Evolutionary conservation across 2,797 vertebrate species (phyloP).

Genomic region (Sarcophilus harrisii): DNA sequence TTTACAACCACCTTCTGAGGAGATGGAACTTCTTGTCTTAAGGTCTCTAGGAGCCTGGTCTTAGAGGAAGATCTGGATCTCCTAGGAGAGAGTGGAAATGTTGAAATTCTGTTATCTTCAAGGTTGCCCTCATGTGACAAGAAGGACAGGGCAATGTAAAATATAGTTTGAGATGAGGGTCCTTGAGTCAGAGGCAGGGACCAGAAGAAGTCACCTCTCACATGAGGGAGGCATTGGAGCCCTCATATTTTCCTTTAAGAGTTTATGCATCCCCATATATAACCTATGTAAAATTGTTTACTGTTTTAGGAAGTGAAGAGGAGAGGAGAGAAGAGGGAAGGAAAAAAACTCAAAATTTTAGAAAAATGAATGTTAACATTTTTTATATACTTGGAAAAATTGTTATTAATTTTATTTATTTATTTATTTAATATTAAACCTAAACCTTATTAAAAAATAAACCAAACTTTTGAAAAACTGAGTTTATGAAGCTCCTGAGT

Average conservation of each 20-base stretch:
- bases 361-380: not conserved
- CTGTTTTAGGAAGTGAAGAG: not conserved
- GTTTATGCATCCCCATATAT: not conserved
- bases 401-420: not conserved
- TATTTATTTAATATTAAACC: too few species aligned
- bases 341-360: not conserved
- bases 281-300: not conserved
- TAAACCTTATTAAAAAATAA: too few species aligned
- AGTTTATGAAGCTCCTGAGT: not conserved
- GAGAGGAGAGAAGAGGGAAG: not conserved
- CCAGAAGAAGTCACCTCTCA: not conserved
- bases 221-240: not conserved
- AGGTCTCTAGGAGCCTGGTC: not conserved
- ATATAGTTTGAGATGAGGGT: not conserved
- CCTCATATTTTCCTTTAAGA: not conserved
- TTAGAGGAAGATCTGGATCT: not conserved
- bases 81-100: not conserved
- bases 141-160: not conserved
- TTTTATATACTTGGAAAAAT: not conserved
- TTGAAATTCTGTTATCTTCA: not conserved
- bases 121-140: not conserved
- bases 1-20: slow-evolving; percentile 66
- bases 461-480: too few species aligned
- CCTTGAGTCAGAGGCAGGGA: not conserved
- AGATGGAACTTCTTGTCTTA: not conserved